Evolutionary conservation across 2,797 vertebrate species (phyloP), one percentile per base, ranked within the genome.

Genomic region (Podarcis lilfordi): DNA sequence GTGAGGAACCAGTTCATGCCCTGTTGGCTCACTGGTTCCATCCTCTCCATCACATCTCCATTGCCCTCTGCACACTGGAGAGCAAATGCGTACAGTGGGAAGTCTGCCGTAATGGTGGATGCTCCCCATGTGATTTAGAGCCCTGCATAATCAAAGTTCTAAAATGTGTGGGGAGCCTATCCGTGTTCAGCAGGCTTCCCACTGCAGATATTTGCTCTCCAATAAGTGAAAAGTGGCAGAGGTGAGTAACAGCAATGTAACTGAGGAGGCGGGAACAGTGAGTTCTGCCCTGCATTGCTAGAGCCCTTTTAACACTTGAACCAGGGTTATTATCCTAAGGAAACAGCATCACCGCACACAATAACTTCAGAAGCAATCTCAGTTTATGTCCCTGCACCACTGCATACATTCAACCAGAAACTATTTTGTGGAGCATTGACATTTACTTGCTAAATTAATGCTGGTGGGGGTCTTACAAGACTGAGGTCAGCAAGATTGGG

Each of bases 401-500:
- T 68, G n/a, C 71, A 85, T 50, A 29, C 25, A 55, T 81, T 72
- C 79, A 89, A 43, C 81, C 83, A 76, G 83, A 85, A 81, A 81
- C 84, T n/a, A n/a, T 75, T 85, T 80, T 76, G 19, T 89, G n/a
- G 79, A 85, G 77, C 66, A 61, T 76, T 89, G 88, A 85, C 69
- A 85, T 84, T 89, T 68, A 81, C 71, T 89, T 81, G 69, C 83
- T 89, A 66, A 89, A 75, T 68, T 89, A 78, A 89, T 89, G 83
- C 83, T 10, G 1, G 59, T 75, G 83, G 83, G 83, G 79, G 32
- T 55, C 71, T 89, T 85, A 85, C 83, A 76, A 81, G 78, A 75
- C 72, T 76, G 83, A 55, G 69, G 88, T 81, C 78, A 85, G 88
- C 71, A 85, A 3, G 69, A 81, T 40, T 81, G 69, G 71, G 88